These are phyloP conservation scores for Donacobius atricapilla DNA, from an alignment of 2,113 vertebrate species.

Conservation along the genomic window DNA sequence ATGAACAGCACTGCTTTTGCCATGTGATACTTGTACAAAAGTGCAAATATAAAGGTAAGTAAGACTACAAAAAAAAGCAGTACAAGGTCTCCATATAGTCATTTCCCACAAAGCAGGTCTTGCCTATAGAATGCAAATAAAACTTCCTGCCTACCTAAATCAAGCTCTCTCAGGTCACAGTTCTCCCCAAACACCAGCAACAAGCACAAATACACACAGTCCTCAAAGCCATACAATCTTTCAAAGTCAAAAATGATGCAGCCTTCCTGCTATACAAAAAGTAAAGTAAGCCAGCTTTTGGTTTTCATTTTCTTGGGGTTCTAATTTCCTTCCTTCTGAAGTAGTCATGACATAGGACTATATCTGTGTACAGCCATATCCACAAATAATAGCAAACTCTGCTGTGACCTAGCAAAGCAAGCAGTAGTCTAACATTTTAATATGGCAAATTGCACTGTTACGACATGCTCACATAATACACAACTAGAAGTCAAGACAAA, in stretches of 20 bases:
- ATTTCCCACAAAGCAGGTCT: not conserved
- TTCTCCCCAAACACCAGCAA: not conserved
- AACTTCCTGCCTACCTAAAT: not conserved
- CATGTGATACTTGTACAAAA: not conserved
- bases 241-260: not conserved
- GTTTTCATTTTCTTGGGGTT: not conserved
- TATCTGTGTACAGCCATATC: not conserved
- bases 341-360: not conserved
- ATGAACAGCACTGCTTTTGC: not conserved
- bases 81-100: not conserved
- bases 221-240: not conserved
- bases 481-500: not conserved
- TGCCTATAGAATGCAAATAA: not conserved
- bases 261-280: not conserved
- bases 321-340: not conserved
- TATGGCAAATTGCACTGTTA: not conserved
- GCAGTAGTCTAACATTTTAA: not conserved
- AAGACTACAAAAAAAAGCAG: not conserved
- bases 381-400: not conserved
- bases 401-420: not conserved
- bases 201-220: not conserved
- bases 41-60: not conserved
- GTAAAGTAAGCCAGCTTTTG: not conserved
- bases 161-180: not conserved
- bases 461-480: not conserved